Conservation (phyloP, 2,113 vertebrate species). For the Oenanthe melanoleuca region DNA sequence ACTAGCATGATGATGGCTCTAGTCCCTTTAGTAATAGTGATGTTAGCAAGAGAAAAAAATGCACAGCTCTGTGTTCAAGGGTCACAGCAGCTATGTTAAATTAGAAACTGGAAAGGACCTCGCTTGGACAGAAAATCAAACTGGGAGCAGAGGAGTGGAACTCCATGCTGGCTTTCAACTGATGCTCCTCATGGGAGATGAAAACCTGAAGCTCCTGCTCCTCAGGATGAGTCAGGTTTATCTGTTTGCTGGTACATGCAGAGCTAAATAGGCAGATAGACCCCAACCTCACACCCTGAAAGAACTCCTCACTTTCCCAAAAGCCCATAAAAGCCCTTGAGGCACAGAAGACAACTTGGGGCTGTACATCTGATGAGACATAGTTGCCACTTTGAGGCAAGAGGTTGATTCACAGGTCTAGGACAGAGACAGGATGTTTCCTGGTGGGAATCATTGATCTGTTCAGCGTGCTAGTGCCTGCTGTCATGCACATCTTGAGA, state of each 20-base stretch:
- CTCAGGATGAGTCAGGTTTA: not conserved
- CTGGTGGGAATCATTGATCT: not conserved
- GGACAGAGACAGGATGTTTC: not conserved
- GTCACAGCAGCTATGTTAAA: not conserved
- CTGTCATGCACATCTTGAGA: not conserved
- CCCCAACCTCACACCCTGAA: not conserved
- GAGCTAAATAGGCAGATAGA: not conserved
- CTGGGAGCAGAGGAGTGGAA: not conserved
- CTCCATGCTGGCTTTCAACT: not conserved
- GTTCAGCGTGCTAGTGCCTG: not conserved
- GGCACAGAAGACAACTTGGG: not conserved
- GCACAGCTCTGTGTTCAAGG: not conserved
- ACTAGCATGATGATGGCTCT: not conserved
- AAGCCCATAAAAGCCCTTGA: not conserved
- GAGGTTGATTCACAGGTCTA: not conserved
- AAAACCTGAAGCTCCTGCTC: not conserved
- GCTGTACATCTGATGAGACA: not conserved
- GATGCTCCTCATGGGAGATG: not conserved
- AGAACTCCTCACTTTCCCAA: not conserved
- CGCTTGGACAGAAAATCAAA: accelerated
- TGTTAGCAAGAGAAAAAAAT: not conserved
- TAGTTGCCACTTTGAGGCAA: not conserved
- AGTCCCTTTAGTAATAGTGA: not conserved
- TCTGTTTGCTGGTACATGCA: not conserved
- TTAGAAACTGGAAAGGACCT: not conserved